Evolutionary conservation across 1,140 invertebrate species (phyloP), one percentile per base, ranked within the genome.

Genomic region (Anoplophora glabripennis): DNA sequence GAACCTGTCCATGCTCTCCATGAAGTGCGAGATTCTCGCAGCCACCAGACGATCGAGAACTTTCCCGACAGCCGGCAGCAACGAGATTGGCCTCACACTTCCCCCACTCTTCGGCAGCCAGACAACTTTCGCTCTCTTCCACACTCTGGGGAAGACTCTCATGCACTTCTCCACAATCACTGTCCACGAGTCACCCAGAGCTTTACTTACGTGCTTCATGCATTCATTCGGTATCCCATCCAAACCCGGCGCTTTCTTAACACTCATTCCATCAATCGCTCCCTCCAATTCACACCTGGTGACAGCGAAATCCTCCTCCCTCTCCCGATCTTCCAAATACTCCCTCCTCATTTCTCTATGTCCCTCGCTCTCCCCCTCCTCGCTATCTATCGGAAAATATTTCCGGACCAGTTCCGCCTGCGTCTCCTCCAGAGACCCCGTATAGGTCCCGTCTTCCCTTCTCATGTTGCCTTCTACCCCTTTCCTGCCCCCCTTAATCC

Each of bases 51-150:
- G 21, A 35, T 35, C 46, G 4, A 33, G 18, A 11, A 48, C 34
- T 48, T 35, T 48, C n/a, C 46, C 46, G 28, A 48, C 8, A 11
- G 46, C 18, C 46, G 46, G 21, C 1, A 48, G 1, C 12, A 48
- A 1, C n/a, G 18, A 34, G 3, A 48, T 48, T 7, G 18, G 28
- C 28, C 46, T 28, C 11, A n/a, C 10, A 11, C 33, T 21, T 0
- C 46, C 46, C 7, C 34, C 28, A 12, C 34, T 33, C 34, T 48
- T 48, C 1, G 46, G 46, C 33, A 48, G 1, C 46, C 46, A 48
- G 1, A 48, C 46, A 7, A 48, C 34, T 7, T 48, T n/a, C 10
- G 46, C 1, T 18, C n/a, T 34, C 15, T 48, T 48, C 3, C 46
- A 36, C 4, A 11, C 5, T 11, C n/a, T 15, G 10, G 46, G 28